Conservation (phyloP, 53 echinoderm and acorn worm genomes). For the Holothuria scabra region DNA sequence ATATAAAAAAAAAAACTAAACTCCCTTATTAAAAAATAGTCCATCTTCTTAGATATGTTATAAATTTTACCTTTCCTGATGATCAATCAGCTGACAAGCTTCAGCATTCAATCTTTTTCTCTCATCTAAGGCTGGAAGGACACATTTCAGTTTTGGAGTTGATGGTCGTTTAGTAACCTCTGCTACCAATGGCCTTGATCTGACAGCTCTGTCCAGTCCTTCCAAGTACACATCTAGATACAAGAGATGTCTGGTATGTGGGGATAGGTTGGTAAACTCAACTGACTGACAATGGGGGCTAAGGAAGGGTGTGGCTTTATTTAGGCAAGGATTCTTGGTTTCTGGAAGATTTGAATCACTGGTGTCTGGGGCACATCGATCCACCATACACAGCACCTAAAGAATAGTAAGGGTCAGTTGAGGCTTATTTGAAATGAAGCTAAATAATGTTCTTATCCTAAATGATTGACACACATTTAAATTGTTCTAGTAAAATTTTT, state of each 20-base stretch:
- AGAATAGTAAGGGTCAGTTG: not conserved
- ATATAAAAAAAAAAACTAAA: too few species aligned
- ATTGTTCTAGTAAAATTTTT: too few species aligned
- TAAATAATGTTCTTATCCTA: too few species aligned
- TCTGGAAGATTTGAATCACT: slow-evolving; percentile 8
- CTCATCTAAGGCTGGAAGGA: slow-evolving; percentile 61
- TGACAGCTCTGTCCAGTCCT: slow-evolving; percentile 64
- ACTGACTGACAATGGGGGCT: slow-evolving; percentile 58
- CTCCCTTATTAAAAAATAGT: too few species aligned
- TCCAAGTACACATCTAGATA: slow-evolving; percentile 71
- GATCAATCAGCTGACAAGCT: slow-evolving; percentile 73
- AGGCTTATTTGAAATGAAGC: too few species aligned
- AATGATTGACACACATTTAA: too few species aligned
- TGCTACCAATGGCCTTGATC: slow-evolving; percentile 62
- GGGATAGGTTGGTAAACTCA: slow-evolving; percentile 75
- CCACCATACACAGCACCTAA: slow-evolving; percentile 72
- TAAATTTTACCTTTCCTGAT: slow-evolving; percentile 69
- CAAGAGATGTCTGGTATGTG: slow-evolving; percentile 66
- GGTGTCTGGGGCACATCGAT: slow-evolving; percentile 32
- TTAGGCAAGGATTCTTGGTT: slow-evolving; percentile 14
- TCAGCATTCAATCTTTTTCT: slow-evolving; percentile 64
- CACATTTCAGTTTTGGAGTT: slow-evolving; percentile 63
- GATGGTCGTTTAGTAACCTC: slow-evolving; percentile 73
- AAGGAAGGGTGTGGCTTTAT: slow-evolving; percentile 64
- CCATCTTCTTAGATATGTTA: too few species aligned